Conservation (phyloP, 1,140 invertebrate species). For the Helicoverpa armigera region DNA sequence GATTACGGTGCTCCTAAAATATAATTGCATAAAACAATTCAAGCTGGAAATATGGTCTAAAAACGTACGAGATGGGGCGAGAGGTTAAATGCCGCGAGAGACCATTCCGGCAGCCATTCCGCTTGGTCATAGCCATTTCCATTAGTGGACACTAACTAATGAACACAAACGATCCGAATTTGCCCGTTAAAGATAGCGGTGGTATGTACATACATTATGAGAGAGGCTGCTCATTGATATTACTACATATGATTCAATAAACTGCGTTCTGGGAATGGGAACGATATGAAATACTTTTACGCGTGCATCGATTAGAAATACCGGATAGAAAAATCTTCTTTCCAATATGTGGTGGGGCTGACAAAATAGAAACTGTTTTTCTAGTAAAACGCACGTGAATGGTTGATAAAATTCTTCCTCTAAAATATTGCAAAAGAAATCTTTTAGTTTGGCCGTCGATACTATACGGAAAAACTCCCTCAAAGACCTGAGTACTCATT, state of each 20-base stretch:
- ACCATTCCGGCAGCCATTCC: conserved; percentile 57
- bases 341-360: too few relatives aligned
- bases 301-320: too few relatives aligned
- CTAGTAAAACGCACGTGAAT: too few relatives aligned
- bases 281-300: background rate
- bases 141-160: conserved; percentile 79
- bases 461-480: too few relatives aligned
- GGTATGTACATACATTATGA: conserved; percentile 7
- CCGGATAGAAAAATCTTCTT: too few relatives aligned
- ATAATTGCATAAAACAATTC: conserved; percentile 38
- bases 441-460: too few relatives aligned
- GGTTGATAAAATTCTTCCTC: too few relatives aligned
- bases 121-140: conserved; percentile 69
- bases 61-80: conserved; percentile 26
- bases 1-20: conserved; percentile 17
- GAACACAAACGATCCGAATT: conserved; percentile 73
- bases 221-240: conserved; percentile 17
- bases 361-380: too few relatives aligned
- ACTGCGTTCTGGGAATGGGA: background rate
- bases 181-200: conserved; percentile 43
- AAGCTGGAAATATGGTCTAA: conserved; percentile 41
- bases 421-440: too few relatives aligned
- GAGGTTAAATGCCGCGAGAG: conserved; percentile 46
- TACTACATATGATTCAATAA: background rate
- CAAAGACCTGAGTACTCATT: too few relatives aligned